Base-by-base conservation (phyloP, 2,797 vertebrate genomes). In the Pyrrhura leucotis region DNA sequence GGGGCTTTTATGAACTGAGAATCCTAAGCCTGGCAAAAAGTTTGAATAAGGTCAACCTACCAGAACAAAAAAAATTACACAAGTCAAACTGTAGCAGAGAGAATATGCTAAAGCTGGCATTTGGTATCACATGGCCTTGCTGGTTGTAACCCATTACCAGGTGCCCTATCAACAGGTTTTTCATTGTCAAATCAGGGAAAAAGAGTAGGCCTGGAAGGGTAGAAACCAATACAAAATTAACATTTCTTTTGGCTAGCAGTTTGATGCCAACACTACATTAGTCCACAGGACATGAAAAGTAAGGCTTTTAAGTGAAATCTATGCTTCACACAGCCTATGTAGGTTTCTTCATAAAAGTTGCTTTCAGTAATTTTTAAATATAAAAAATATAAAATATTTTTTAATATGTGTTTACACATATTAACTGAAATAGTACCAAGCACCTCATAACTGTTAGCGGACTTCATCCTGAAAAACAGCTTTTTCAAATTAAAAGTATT, bases 51-150 rank as follows among this genome's bases (percentile, higher is more conserved):
- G 25, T 44, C 56, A 85, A 50, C 19, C 10, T 62, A 58, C n/a
- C 14, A 35, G 7, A 72, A 89, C 87, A 74, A 59, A 89, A 74
- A 54, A 74, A 58, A 1, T 2, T n/a, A 26, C 7, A 59, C 11
- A 33, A 50, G 37, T 62, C 14, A 35, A 69, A 86, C 22, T 56
- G 7, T 21, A 65, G 39, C 48, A 78, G 28, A 77, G 22, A 82
- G 37, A 65, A 45, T 28, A 65, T 5, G 42, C 7, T 31, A 72
- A 72, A 62, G 10, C 26, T 20, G 20, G 15, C 21, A 21, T 59
- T 42, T 35, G 42, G 48, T 37, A 79, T 53, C 59, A 45, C 0
- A 0, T 12, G 48, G 66, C 39, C 39, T 50, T 72, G 47, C 19
- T 80, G 39, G 26, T 18, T 89, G 51, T 28, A 90, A 37, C 5